Evolutionary conservation across 2,797 vertebrate genomes (phyloP), one percentile per base, ranked within the genome.

Genomic region (Danio choprae): DNA sequence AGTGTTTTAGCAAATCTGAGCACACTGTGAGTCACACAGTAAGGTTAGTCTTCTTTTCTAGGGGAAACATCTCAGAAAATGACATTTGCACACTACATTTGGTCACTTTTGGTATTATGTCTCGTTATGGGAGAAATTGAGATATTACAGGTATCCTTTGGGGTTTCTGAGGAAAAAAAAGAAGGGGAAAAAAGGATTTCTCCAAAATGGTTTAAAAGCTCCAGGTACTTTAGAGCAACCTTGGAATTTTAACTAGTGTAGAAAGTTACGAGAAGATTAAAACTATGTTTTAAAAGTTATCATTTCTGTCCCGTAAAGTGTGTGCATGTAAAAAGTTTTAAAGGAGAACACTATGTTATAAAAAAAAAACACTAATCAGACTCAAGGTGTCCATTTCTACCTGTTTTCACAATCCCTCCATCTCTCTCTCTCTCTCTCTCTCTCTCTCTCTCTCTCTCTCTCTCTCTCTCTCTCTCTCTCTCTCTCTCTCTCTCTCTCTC

Each of bases 401-500:
- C 50, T 36, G 29, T 56, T 41, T 53, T 58, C 75, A 44, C 48
- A n/a, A 71, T 38, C 20, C 41, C 79, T 60, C 29, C 40, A 5
- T 72, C 7, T 68, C 56, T 73, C 15, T 77, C 48, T 85, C 53
- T 79, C 68, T 29, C 65, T 75, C 71, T 84, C 56, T 79, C 79
- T 16, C 4, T 7, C 50, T 18, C 67, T 6, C 69, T 44, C n/a
- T 16, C 4, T 7, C 50, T 18, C 67, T 6, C 69, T 44, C 56
- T 73, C 15, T 77, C 48, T 85, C 53, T 79, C 68, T 29, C 65
- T 75, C 71, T 84, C 56, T 79, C 79, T n/a, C n/a, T n/a, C n/a
- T n/a, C n/a, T n/a, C n/a, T n/a, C n/a, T n/a, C n/a, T n/a, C 44
- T 48, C 36, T 56, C 64, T 53, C 29, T 16, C 4, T 7, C 50